phyloP scores from a whole-genome alignment of 2,888 invertebrate species.

The Ariolimax columbianus region DNA sequence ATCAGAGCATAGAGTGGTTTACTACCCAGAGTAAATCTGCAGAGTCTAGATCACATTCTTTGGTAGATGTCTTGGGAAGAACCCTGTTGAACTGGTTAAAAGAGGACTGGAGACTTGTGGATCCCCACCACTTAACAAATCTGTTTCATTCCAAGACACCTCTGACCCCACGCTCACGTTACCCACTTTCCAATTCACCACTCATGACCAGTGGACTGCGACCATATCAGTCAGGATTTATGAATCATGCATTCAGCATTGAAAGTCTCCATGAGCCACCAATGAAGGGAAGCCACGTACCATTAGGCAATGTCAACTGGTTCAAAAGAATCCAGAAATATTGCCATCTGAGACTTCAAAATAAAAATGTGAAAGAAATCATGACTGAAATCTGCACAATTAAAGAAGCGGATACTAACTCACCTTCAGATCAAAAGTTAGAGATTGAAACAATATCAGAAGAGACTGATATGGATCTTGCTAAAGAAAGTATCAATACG shows the following conservation, averaged over 20 bases:
- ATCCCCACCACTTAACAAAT: slow-evolving; percentile 56
- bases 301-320: slow-evolving; percentile 58
- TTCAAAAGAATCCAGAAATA: slow-evolving; percentile 70
- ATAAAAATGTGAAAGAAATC: slow-evolving; percentile 67
- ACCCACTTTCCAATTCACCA: slow-evolving; percentile 61
- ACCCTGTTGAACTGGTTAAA: slow-evolving; percentile 70
- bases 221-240: slow-evolving; percentile 55
- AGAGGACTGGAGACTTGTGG: slow-evolving; percentile 68
- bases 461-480: slow-evolving; percentile 46
- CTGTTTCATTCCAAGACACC: slow-evolving; percentile 60
- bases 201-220: slow-evolving; percentile 34
- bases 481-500: slow-evolving; percentile 32
- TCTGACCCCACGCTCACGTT: slow-evolving; percentile 61
- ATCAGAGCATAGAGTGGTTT: slow-evolving; percentile 68
- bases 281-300: slow-evolving; percentile 43
- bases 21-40: slow-evolving; percentile 64
- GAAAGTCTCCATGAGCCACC: slow-evolving; percentile 60
- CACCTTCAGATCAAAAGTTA: slow-evolving; percentile 43
- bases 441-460: slow-evolving; percentile 48
- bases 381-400: slow-evolving; percentile 52
- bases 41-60: slow-evolving; percentile 63
- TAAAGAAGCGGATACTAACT: slow-evolving; percentile 34
- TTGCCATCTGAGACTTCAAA: slow-evolving; percentile 68
- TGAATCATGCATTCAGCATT: slow-evolving; percentile 58
- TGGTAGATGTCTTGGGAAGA: slow-evolving; percentile 68